Conservation (phyloP, 2,113 vertebrate genomes). For the Tapirus terrestris region DNA sequence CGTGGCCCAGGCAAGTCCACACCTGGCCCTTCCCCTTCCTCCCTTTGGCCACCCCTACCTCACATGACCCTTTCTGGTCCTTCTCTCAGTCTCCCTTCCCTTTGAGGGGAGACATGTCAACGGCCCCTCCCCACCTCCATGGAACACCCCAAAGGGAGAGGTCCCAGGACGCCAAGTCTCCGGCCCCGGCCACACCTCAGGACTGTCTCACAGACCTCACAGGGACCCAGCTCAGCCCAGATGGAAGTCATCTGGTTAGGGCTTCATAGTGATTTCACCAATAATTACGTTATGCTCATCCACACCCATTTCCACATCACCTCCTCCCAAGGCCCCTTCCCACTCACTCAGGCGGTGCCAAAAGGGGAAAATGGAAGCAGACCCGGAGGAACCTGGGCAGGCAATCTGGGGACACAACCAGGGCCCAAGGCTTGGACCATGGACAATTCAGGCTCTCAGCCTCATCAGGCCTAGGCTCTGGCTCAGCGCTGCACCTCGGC, state of each 20-base stretch:
- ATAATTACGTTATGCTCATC: conserved; percentile 63
- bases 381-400: not conserved
- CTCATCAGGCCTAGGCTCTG: not conserved
- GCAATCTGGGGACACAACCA: conserved; percentile 32
- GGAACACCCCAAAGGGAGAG: not conserved
- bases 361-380: conserved; percentile 58
- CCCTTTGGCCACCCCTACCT: not conserved
- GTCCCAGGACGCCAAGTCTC: not conserved
- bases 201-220: not conserved
- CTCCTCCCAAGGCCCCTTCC: conserved; percentile 53
- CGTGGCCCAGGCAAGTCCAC: not conserved
- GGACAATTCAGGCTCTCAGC: not conserved
- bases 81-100: not conserved
- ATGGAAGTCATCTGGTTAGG: conserved; percentile 66
- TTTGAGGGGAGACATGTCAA: not conserved
- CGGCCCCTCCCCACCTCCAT: not conserved
- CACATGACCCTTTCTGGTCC: not conserved
- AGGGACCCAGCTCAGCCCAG: conserved; percentile 52
- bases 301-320: conserved; percentile 72
- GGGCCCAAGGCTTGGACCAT: not conserved
- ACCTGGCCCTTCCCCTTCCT: not conserved
- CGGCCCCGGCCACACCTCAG: not conserved
- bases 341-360: conserved; percentile 60
- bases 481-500: not conserved
- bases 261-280: conserved; percentile 66